phyloP scores from a whole-genome alignment of 2,888 invertebrate species.

The Eristalinus aeneus region DNA sequence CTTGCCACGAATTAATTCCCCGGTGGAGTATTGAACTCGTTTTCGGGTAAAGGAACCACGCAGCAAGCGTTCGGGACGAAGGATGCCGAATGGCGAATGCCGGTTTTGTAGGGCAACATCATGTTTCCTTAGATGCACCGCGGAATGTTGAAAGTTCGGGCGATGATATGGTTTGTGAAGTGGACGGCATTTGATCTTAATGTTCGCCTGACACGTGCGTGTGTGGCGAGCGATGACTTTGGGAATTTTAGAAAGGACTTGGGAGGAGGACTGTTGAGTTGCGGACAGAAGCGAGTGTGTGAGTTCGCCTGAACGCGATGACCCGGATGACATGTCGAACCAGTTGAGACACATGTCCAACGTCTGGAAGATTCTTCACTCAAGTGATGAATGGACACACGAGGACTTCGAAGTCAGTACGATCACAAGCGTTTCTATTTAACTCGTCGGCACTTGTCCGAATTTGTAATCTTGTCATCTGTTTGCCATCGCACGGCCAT shows the following conservation, averaged over 20 bases:
- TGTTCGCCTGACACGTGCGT: not conserved
- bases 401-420: not conserved
- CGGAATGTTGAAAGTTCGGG: not conserved
- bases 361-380: not conserved
- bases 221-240: not conserved
- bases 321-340: not conserved
- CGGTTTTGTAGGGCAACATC: slow-evolving; percentile 2
- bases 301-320: not conserved
- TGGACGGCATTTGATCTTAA: slow-evolving; percentile 1
- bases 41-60: not conserved
- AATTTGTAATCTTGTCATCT: not conserved
- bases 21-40: slow-evolving; percentile 58
- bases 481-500: not conserved
- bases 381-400: not conserved
- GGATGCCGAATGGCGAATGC: not conserved
- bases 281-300: not conserved
- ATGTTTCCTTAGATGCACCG: slow-evolving; percentile 11
- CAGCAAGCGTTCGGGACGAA: not conserved
- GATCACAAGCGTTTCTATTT: not conserved
- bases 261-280: not conserved
- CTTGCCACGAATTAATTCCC: slow-evolving; percentile 60
- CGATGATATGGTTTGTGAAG: not conserved
- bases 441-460: not conserved
- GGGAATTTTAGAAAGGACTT: slow-evolving; percentile 1
- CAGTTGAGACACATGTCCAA: not conserved